Evolutionary conservation across 2,888 invertebrate genomes (phyloP).

Genomic region (Cosmopolites sordidus): DNA sequence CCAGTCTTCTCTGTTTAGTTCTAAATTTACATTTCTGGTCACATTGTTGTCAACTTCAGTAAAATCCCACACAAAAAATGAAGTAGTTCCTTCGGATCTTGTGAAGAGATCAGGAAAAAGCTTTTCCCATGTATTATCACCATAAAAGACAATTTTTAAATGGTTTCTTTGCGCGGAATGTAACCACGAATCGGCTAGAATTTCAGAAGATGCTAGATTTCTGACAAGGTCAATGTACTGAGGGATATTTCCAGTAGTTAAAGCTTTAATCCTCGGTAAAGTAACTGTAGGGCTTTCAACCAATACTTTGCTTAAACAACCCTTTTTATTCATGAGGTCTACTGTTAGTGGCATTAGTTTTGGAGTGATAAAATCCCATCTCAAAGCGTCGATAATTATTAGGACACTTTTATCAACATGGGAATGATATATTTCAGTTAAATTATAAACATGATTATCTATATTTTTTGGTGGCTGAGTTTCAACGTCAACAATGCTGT

Average conservation of each 20-base stretch:
- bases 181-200: constrained; percentile 76
- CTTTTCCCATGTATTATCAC: constrained; percentile 93
- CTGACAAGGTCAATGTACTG: constrained; percentile 86
- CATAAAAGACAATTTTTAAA: constrained; percentile 75
- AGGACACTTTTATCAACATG: constrained; percentile 58
- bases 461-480: constrained; percentile 26
- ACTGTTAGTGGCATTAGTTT: constrained; percentile 63
- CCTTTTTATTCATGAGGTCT: constrained; percentile 51
- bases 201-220: constrained; percentile 79
- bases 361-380: constrained; percentile 73
- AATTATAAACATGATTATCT: constrained; percentile 36
- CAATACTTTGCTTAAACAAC: constrained; percentile 66
- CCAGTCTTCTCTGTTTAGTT: constrained; percentile 68
- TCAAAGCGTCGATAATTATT: constrained; percentile 84
- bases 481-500: constrained; percentile 8
- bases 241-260: constrained; percentile 59
- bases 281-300: constrained; percentile 91
- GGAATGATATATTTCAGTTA: constrained; percentile 34
- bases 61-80: constrained; percentile 93
- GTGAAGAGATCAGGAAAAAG: constrained; percentile 79
- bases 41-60: constrained; percentile 88
- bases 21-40: constrained; percentile 67
- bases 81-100: constrained; percentile 75
- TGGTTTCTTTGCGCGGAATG: constrained; percentile 58
- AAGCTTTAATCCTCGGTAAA: constrained; percentile 87